Evolutionary conservation across 92 coral and sea anemone species (phyloP), one percentile per base, ranked within the genome.

Genomic region (Parazoanthus atlanticus): DNA sequence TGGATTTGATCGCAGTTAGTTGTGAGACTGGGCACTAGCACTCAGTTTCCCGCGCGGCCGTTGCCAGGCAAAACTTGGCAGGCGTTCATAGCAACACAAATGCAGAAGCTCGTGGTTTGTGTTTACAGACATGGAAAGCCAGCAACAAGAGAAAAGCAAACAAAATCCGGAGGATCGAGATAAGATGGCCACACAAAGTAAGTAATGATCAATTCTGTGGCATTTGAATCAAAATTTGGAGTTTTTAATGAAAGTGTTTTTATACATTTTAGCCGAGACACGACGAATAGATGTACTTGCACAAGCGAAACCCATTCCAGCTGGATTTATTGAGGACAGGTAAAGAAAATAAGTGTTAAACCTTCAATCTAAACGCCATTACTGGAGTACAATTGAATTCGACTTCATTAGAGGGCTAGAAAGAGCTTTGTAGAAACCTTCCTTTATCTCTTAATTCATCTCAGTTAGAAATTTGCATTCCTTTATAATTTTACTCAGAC

Each of bases 321-420:
- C 86, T 15, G 99, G 99, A 1, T 96, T 96, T 85, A 83, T 95
- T 5, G 99, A 95, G 23, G 99, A 96, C 71, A 94, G 95, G 99
- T 96, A 82, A 91, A 91, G 47, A 46, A 13, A 6, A 26, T 29
- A 16, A 5, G 66, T 36, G 6, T 5, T 71, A 8, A 47, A 56
- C 17, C 49, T 23, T 21, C 58, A 43, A 49, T 33, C 73, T 10
- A 76, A 30, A 71, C 38, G 30, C 38, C 17, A 70, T 41, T 83
- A 73, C 43, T 16, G 9, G 41, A 33, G 15, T 52, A 79, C 11
- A 31, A 69, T 43, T 23, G 26, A 43, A 29, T 21, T 61, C 69
- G 28, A 1, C 15, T 83, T 17, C 38, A 83, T 70, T 69, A 43
- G 10, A 47, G 76, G 16, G 15, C 31, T 32, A 25, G 30, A 43